Base-by-base conservation (phyloP, 2,113 vertebrate species). In the Vireo altiloquus region DNA sequence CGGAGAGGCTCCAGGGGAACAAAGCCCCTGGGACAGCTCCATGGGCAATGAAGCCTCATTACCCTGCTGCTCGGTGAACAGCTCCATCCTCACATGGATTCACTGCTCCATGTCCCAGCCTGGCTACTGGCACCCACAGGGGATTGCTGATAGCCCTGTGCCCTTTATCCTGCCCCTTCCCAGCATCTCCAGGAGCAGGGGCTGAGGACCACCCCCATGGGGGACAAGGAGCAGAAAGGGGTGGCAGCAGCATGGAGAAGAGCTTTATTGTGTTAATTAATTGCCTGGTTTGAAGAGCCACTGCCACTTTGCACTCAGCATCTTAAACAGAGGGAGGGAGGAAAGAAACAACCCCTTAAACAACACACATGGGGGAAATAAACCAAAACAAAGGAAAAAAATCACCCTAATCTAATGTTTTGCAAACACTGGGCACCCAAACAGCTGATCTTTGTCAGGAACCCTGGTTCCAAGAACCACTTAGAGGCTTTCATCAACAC, bases 401-500 rank as follows among this genome's bases (percentile, higher is more conserved):
- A 42, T 7, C 59, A 76, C 60, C 83, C 97, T 97, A 97, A 97
- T 98, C 95, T 97, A 97, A 97, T 89, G 94, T 95, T 97, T 96
- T 91, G 70, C 91, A 96, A 97, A 97, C 94, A 94, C 89, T 63
- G 92, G 96, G 95, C 96, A 98, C 97, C 97, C 97, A 98, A 97
- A 97, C 96, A 97, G 93, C 96, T 35, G 35, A 96, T 97, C 97
- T 98, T 97, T 97, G 96, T 98, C 92, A 89, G 95, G 97, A 98
- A 96, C 96, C 89, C 97, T 81, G 75, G 82, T 97, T 98, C 97
- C 96, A 97, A 98, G 95, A 98, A 97, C 96, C 97, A 98, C 97
- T 98, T 97, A 97, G 66, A 97, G 96, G 92, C 97, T 98, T 98
- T 98, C 98, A 98, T 98, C 97, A 98, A 97, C 97, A 96, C 97